phyloP scores from a whole-genome alignment of 2,888 invertebrate genomes.

The Stenodera caucasica region DNA sequence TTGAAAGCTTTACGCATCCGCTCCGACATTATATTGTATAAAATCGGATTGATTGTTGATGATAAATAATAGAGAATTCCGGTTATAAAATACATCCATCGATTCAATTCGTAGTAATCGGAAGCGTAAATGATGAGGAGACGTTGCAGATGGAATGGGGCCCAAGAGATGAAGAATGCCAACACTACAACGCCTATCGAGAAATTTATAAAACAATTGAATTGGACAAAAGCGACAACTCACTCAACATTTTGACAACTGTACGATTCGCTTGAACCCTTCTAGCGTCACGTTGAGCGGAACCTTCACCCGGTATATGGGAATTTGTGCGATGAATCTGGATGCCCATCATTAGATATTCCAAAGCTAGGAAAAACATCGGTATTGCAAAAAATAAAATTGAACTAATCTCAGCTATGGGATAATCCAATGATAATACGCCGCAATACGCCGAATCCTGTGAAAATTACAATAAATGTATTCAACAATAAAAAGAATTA shows the following conservation, averaged over 20 bases:
- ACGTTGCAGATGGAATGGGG: slow-evolving; percentile 92
- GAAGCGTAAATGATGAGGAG: slow-evolving; percentile 78
- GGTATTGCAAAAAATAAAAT: slow-evolving; percentile 80
- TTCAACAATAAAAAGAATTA: neutral
- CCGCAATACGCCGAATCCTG: slow-evolving; percentile 80
- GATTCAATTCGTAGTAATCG: slow-evolving; percentile 69
- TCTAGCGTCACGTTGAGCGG: slow-evolving; percentile 68
- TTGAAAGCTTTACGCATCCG: slow-evolving; percentile 79
- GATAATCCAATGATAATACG: slow-evolving; percentile 65
- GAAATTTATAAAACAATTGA: neutral
- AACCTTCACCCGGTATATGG: slow-evolving; percentile 54
- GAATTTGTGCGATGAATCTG: slow-evolving; percentile 59
- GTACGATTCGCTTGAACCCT: slow-evolving; percentile 71
- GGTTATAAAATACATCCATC: slow-evolving; percentile 76
- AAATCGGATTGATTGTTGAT: slow-evolving; percentile 78
- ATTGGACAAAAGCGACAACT: slow-evolving; percentile 42
- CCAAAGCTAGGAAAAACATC: slow-evolving; percentile 70
- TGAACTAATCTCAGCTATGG: slow-evolving; percentile 78
- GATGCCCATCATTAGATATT: slow-evolving; percentile 79
- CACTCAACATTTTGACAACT: slow-evolving; percentile 80
- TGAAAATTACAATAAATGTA: slow-evolving; percentile 32
- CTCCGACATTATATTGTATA: slow-evolving; percentile 79
- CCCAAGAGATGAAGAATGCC: slow-evolving; percentile 94
- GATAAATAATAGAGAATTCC: slow-evolving; percentile 83
- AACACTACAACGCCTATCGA: slow-evolving; percentile 84